Conservation (phyloP, 2,113 vertebrate species). For the Aptenodytes patagonicus region DNA sequence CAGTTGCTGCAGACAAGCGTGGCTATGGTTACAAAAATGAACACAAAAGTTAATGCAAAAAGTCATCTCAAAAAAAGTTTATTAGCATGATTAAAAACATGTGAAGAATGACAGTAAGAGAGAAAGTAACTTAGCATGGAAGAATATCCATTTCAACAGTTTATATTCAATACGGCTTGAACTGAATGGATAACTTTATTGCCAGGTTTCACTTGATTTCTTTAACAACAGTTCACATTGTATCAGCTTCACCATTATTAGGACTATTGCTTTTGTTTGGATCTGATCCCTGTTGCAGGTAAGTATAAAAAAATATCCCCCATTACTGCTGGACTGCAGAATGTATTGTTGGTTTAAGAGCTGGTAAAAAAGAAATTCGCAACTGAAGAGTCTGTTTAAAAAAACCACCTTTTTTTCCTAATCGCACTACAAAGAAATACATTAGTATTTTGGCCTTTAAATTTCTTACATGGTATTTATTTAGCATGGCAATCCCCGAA, state of each 20-base stretch:
- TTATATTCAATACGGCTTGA: slow-evolving; percentile 55
- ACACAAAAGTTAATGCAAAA: slow-evolving; percentile 62
- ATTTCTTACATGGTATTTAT: slow-evolving; percentile 67
- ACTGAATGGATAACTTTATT: slow-evolving; percentile 64
- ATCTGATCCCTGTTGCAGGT: slow-evolving; percentile 59
- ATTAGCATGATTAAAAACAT: slow-evolving; percentile 84
- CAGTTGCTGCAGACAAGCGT: neutral
- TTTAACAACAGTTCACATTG: slow-evolving; percentile 54
- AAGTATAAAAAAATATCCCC: slow-evolving; percentile 77
- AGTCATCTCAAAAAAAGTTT: slow-evolving; percentile 79
- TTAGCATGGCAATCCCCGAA: slow-evolving; percentile 55
- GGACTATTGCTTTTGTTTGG: slow-evolving; percentile 68
- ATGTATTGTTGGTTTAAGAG: slow-evolving; percentile 61
- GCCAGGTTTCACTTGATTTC: slow-evolving; percentile 56
- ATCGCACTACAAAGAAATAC: slow-evolving; percentile 77
- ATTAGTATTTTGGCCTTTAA: slow-evolving; percentile 80
- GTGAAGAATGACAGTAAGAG: slow-evolving; percentile 72
- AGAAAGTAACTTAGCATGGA: slow-evolving; percentile 68
- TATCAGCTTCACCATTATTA: neutral
- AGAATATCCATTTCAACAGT: slow-evolving; percentile 69
- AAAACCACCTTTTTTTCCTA: slow-evolving; percentile 51
- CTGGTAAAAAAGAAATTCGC: slow-evolving; percentile 71
- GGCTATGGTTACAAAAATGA: neutral
- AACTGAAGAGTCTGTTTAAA: slow-evolving; percentile 61
- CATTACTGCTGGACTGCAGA: slow-evolving; percentile 62